A percentile compares a stretch with the other conserved stretches of the same genome.
Evolutionary conservation across 2,797 vertebrate genomes (phyloP).

Genomic region (Novumbra hubbsi): DNA sequence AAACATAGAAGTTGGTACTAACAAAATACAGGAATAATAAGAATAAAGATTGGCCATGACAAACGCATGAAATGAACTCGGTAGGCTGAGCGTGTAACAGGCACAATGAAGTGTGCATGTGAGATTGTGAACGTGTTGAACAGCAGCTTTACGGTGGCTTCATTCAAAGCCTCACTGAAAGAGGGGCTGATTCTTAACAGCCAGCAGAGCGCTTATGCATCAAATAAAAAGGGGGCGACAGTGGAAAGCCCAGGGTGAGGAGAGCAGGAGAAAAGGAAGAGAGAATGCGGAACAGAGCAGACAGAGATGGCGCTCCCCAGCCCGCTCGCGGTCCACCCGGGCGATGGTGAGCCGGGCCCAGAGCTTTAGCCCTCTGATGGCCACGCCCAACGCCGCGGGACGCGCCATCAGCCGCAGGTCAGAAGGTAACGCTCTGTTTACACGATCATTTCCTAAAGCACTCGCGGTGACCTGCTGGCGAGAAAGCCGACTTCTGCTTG

Average conservation of each 20-base stretch:
- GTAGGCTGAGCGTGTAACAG: too few species aligned
- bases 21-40: too few species aligned
- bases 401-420: constrained; percentile 90
- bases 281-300: background rate
- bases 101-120: too few species aligned
- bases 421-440: constrained; percentile 97
- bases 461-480: constrained; percentile 81
- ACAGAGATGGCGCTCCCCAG: background rate
- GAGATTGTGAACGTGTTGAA: too few species aligned
- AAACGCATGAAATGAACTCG: too few species aligned
- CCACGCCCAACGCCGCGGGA: constrained; percentile 86
- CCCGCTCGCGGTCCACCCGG: constrained; percentile 53
- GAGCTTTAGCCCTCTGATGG: constrained; percentile 87
- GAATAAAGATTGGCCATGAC: too few species aligned
- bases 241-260: background rate
- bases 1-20: too few species aligned
- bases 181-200: too few species aligned
- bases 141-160: too few species aligned
- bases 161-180: too few species aligned
- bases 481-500: constrained; percentile 86
- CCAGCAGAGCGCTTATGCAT: too few species aligned
- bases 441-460: constrained; percentile 91
- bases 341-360: constrained; percentile 69
- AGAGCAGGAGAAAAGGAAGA: background rate
- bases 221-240: too few species aligned